Conservation (phyloP, 2,113 vertebrate genomes). For the Megatriorchis doriae region DNA sequence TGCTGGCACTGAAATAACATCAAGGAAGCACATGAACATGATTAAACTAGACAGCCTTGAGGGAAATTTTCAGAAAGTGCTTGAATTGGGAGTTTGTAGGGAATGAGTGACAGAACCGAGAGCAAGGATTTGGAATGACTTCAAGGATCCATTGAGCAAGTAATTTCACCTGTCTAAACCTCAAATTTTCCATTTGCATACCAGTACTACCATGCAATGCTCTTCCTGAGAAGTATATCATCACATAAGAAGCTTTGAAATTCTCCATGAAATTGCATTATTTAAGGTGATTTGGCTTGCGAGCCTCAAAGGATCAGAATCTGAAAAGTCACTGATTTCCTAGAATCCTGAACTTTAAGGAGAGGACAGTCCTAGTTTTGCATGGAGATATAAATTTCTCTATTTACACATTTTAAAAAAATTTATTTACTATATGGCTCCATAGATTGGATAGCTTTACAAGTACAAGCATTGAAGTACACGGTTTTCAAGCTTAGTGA, state of each 20-base stretch:
- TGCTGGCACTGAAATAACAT: neutral
- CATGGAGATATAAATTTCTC: neutral
- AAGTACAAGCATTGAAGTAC: neutral
- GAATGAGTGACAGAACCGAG: neutral
- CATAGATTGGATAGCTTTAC: neutral
- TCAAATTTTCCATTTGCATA: neutral
- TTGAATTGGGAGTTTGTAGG: neutral
- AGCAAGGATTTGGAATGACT: neutral
- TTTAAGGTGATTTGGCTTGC: neutral
- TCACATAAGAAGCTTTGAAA: neutral
- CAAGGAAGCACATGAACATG: neutral
- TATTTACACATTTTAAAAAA: neutral
- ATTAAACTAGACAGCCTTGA: neutral
- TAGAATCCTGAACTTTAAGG: neutral
- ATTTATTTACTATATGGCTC: neutral
- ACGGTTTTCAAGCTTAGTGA: neutral
- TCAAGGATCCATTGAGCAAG: neutral
- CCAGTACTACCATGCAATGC: neutral
- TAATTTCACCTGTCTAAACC: neutral
- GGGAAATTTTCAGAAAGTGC: neutral
- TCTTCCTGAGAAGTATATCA: neutral
- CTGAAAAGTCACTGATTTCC: neutral
- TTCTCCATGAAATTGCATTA: neutral
- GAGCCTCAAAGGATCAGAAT: neutral
- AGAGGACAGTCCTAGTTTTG: neutral